Base-by-base conservation (phyloP, 1,140 invertebrate species). In the Limonius californicus region DNA sequence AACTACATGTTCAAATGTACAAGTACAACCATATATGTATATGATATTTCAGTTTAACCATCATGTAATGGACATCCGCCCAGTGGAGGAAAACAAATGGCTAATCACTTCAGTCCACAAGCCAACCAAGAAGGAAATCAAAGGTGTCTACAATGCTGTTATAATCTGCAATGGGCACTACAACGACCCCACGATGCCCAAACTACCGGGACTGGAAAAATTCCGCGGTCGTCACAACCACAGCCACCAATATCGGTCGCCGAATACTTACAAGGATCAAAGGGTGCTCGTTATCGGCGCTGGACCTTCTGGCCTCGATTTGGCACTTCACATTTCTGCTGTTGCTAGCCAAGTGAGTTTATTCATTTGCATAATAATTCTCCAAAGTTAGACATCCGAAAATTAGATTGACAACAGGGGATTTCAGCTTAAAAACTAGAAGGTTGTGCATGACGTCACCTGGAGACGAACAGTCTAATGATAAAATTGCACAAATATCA, bases 81-180 rank as follows among this genome's bases (percentile, higher is more conserved):
- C 84, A n/a, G 56, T 80, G 35, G 73, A 81, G 27, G 55, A 66
- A 0, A 78, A 81, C 27, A 76, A 80, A 57, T 90, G 87, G 88
- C 79, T 80, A 54, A 72, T 90, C 20, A 61, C 59, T 1, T 0
- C 53, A 11, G 23, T 43, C 16, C 15, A 61, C 27, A 14, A 21
- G 21, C 53, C 53, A 56, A 61, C 59, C 14, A 54, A 55, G 14
- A 12, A 55, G n/a, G 70, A 73, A 2, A 67, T 75, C 0, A 79
- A 79, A 0, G 78, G 80, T 11, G 81, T 84, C 42, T 92, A 90
- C 73, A 91, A 95, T 77, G 87, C 86, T 53, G 82, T 96, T 14
- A 84, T 94, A 75, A 82, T 95, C 8, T 95, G 92, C 74, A 94
- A 92, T 73, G 93, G 93, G 0, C 89, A 90, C 72, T 90, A 90